Evolutionary conservation across 2,888 invertebrate genomes (phyloP), one percentile per base, ranked within the genome.

Genomic region (Pimpla rufipes): DNA sequence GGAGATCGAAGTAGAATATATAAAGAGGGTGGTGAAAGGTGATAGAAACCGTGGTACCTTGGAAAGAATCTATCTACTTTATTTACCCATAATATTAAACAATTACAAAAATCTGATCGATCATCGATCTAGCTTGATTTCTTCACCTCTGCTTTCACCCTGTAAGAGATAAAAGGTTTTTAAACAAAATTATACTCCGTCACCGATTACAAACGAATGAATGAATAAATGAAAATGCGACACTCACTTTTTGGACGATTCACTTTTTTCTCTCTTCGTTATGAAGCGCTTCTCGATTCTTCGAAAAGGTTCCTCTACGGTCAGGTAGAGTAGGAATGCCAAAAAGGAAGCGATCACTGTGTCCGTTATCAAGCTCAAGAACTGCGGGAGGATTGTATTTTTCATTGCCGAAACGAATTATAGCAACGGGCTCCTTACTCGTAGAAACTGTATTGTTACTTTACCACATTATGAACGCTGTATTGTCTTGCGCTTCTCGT

Each of bases 261-360:
- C 18, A 5, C 7, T 52, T 10, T 59, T 76, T 8, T 59, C 68
- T 84, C 85, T 78, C 66, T 83, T 88, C 16, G 76, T 79, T 23
- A 90, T 83, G 11, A 90, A 86, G 40, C 81, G 71, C 75, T 88
- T 90, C 78, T 90, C 90, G 21, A 91, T 74, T 73, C 85, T 89
- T 81, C 90, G 87, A 35, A 90, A 89, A 5, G 90, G 91, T 21
- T 88, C 88, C 83, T 91, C 90, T 11, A 91, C 84, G 4, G 86
- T 52, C 11, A 91, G 78, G 7, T 88, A 82, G 16, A 90, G 80
- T 42, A 90, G n/a, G 6, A 90, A 74, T 18, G 91, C 87, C 11
- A 91, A 7, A 1, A 70, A 62, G 71, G 89, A 90, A 23, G 88
- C 83, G 70, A 84, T 86, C 6, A 87, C 50, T 21, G 89, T 35